phyloP scores from a whole-genome alignment of 2,113 vertebrate species.

The Ascaphus truei region DNA sequence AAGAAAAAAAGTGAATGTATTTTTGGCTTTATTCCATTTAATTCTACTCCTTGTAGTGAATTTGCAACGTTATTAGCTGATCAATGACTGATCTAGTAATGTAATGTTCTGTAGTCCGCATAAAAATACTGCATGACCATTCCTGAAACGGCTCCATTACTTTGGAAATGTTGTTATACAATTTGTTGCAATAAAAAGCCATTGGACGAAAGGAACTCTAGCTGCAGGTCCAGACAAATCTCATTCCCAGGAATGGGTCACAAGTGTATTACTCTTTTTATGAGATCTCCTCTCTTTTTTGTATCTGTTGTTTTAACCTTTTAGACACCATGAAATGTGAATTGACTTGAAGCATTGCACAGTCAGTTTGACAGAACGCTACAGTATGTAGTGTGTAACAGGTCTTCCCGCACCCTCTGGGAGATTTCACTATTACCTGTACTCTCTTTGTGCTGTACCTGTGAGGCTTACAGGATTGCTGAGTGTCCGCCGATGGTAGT shows the following conservation, averaged over 20 bases:
- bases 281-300: slow-evolving; percentile 31
- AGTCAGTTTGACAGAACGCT: slow-evolving; percentile 1
- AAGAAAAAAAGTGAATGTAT: too few species aligned
- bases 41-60: too few species aligned
- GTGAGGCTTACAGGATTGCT: too few species aligned
- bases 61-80: background rate
- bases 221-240: slow-evolving; percentile 20
- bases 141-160: too few species aligned
- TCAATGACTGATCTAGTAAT: background rate
- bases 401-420: too few species aligned
- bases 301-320: slow-evolving; percentile 35
- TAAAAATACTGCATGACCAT: too few species aligned
- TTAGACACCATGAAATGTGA: slow-evolving; percentile 27
- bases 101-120: too few species aligned
- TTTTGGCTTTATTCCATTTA: too few species aligned
- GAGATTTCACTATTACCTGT: too few species aligned
- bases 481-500: too few species aligned
- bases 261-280: slow-evolving; percentile 29
- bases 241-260: slow-evolving; percentile 29
- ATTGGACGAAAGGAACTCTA: background rate
- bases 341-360: slow-evolving; percentile 18
- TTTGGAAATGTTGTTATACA: background rate
- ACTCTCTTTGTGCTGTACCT: too few species aligned
- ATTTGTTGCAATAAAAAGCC: background rate
- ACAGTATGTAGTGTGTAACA: too few species aligned